Evolutionary conservation across 2,797 vertebrate species (phyloP).

Genomic region (Champsocephalus esox): DNA sequence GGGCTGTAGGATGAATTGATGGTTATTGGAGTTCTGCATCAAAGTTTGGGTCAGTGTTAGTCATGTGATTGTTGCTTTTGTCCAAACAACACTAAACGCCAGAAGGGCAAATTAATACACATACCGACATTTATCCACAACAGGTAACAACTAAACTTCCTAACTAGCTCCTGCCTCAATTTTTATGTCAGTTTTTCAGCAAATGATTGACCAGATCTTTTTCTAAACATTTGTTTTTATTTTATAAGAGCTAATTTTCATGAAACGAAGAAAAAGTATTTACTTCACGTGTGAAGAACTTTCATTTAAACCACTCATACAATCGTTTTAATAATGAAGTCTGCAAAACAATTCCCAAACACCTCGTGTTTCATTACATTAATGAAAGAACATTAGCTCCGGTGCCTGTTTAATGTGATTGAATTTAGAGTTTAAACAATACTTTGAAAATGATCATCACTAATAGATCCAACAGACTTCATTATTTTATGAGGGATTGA

Average conservation of each 20-base stretch:
- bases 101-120: neutral
- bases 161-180: neutral
- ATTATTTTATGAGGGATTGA: conserved; percentile 64
- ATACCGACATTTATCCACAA: neutral
- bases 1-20: neutral
- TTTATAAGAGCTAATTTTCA: neutral
- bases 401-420: conserved; percentile 60
- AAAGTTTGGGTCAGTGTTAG: neutral
- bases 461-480: conserved; percentile 69
- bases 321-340: conserved; percentile 49
- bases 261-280: conserved; percentile 1
- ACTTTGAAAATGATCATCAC: conserved; percentile 61
- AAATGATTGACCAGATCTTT: neutral
- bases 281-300: conserved; percentile 24
- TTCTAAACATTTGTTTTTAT: neutral
- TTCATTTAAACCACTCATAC: conserved; percentile 58
- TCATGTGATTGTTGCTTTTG: neutral
- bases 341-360: conserved; percentile 27
- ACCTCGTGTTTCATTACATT: conserved; percentile 48
- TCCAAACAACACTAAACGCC: neutral
- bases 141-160: neutral
- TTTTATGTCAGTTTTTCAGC: neutral
- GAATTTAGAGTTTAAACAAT: conserved; percentile 78
- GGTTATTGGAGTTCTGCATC: conserved; percentile 7
- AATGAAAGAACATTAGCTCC: conserved; percentile 62